These are phyloP conservation scores for Philantomba maxwellii DNA, from an alignment of 2,113 vertebrate species.

Conservation along the genomic window DNA sequence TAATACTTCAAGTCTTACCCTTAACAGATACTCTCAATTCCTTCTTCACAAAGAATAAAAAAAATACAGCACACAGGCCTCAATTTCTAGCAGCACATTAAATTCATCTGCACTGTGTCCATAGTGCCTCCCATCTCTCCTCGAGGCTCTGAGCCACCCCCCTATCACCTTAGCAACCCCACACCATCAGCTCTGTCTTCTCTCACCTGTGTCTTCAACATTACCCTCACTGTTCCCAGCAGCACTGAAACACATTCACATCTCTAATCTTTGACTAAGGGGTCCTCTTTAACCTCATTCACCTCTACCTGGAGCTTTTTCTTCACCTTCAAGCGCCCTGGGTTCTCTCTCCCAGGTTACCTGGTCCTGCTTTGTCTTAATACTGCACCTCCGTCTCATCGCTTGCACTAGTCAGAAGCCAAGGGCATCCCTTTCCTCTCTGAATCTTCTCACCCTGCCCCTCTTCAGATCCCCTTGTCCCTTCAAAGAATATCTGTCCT, in stretches of 20 bases:
- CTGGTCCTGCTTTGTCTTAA: background rate
- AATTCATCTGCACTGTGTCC: background rate
- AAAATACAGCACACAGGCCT: background rate
- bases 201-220: background rate
- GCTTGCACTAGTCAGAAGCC: background rate
- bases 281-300: background rate
- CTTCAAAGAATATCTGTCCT: background rate
- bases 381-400: rapidly evolving
- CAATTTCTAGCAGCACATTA: background rate
- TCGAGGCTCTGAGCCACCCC: background rate
- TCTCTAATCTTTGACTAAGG: background rate
- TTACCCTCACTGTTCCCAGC: background rate
- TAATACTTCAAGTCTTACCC: background rate
- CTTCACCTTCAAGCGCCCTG: background rate
- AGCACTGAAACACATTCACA: background rate
- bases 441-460: background rate
- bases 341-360: background rate
- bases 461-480: background rate
- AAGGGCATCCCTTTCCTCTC: background rate
- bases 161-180: background rate
- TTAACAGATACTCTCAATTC: background rate
- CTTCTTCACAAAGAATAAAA: background rate
- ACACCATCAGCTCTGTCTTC: background rate
- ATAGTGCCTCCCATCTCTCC: background rate
- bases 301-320: background rate